Conservation (phyloP, 2,797 vertebrate species). For the Brotula barbata region DNA sequence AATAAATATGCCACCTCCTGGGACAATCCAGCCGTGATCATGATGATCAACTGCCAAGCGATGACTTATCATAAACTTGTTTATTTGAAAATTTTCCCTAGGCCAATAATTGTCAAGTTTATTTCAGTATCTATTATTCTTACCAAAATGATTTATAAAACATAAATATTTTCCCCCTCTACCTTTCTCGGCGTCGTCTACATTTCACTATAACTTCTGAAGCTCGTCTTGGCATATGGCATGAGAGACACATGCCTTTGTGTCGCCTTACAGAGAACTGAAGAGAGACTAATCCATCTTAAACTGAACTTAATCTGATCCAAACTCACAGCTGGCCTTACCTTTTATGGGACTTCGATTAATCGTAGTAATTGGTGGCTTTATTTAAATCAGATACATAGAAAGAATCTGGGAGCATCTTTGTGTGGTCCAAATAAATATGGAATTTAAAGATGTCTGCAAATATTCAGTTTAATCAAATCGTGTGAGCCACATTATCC, state of each 20-base stretch:
- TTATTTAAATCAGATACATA: no score
- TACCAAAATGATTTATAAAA: conserved; percentile 57
- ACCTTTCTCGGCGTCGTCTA: conserved; percentile 24
- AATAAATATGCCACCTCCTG: conserved; percentile 98
- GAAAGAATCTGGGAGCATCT: no score
- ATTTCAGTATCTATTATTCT: conserved; percentile 63
- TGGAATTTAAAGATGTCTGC: no score
- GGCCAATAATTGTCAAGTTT: conserved; percentile 73
- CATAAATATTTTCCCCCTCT: conserved; percentile 32
- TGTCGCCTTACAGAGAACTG: conserved; percentile 47
- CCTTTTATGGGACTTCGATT: no score
- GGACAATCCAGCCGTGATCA: conserved; percentile 95
- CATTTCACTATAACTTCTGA: conserved; percentile 60
- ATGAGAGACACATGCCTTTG: conserved; percentile 40
- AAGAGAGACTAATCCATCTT: conserved; percentile 52
- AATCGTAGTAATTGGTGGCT: no score
- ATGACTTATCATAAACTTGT: conserved; percentile 91
- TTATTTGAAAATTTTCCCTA: conserved; percentile 72
- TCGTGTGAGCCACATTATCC: no score
- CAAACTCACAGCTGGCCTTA: no score
- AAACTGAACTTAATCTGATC: no score
- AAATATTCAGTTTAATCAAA: no score
- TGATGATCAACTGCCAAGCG: conserved; percentile 98
- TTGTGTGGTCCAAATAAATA: no score
- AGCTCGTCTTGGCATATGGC: conserved; percentile 18